A percentile compares a stretch with the other conserved stretches of the same genome.
Evolutionary conservation across 2,888 invertebrate genomes (phyloP).

Genomic region (Uropetala carovei): DNA sequence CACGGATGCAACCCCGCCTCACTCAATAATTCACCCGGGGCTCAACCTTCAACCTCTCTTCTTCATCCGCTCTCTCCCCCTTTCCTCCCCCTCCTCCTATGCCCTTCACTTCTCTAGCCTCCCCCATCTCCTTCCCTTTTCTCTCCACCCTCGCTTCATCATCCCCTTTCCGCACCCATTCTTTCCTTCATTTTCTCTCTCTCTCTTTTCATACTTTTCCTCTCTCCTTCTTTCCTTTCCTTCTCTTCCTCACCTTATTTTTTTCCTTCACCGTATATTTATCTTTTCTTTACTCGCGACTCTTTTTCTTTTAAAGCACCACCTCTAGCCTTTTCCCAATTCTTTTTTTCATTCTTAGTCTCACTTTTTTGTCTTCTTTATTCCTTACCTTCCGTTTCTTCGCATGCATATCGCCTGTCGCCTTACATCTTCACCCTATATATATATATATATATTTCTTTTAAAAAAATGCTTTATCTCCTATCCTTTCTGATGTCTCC

Average conservation of each 20-base stretch:
- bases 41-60: constrained; percentile 35
- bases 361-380: too few species aligned
- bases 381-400: background rate
- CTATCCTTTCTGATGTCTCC: too few species aligned
- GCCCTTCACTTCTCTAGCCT: background rate
- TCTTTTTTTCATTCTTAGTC: background rate
- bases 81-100: background rate
- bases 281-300: too few species aligned
- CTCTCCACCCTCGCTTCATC: background rate
- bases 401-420: background rate
- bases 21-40: constrained; percentile 60
- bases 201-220: too few species aligned
- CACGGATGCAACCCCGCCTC: constrained; percentile 55
- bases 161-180: too few species aligned
- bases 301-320: too few species aligned
- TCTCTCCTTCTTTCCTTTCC: background rate
- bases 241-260: background rate
- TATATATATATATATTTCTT: too few species aligned
- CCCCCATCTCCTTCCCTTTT: background rate
- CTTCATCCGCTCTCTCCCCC: background rate
- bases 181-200: background rate
- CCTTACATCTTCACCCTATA: background rate
- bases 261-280: too few species aligned
- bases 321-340: too few species aligned
- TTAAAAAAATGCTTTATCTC: background rate